Percentiles rank a stretch among this genome's conserved stretches.
Conservation (phyloP, 2,797 vertebrate genomes). For the Pseudochromis fuscus region DNA sequence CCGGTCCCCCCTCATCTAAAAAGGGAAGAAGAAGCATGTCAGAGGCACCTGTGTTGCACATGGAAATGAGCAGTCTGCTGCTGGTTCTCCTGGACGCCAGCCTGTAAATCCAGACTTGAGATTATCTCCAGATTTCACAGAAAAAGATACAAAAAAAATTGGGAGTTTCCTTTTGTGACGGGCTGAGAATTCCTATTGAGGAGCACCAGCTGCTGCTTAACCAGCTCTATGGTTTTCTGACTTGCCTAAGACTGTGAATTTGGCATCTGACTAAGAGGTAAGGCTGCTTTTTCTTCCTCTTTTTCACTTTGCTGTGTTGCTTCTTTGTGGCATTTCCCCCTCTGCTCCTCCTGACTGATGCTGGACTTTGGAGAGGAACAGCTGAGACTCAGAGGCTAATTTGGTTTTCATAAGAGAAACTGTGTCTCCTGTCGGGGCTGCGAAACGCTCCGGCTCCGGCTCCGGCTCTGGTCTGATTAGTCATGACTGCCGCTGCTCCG, state of each 20-base stretch:
- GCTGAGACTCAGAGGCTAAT: slow-evolving; percentile 12
- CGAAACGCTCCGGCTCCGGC: not conserved
- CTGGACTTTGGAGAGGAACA: slow-evolving; percentile 41
- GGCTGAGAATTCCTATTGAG: slow-evolving; percentile 42
- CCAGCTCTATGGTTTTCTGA: slow-evolving; percentile 81
- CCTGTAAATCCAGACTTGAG: slow-evolving; percentile 63
- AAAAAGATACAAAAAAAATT: slow-evolving; percentile 47
- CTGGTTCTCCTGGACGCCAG: slow-evolving; percentile 67
- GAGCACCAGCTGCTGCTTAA: slow-evolving; percentile 64
- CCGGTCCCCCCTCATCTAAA: slow-evolving; percentile 2
- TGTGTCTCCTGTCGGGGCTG: slow-evolving; percentile 2
- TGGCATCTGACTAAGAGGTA: slow-evolving; percentile 74
- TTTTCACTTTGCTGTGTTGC: slow-evolving; percentile 42
- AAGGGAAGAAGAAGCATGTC: slow-evolving; percentile 69
- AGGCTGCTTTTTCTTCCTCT: slow-evolving; percentile 45
- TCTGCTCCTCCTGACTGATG: slow-evolving; percentile 12
- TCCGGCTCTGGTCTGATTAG: slow-evolving; percentile 41
- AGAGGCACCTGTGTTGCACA: slow-evolving; percentile 66
- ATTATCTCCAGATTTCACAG: slow-evolving; percentile 38
- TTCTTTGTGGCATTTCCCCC: not conserved
- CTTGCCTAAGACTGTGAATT: slow-evolving; percentile 70
- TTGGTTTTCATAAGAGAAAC: slow-evolving; percentile 4
- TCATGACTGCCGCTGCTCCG: slow-evolving; percentile 46
- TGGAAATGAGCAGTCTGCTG: slow-evolving; percentile 72
- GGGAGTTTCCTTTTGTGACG: slow-evolving; percentile 49